Base-by-base conservation (phyloP, 2,888 invertebrate genomes). In the Tortrix viridana region DNA sequence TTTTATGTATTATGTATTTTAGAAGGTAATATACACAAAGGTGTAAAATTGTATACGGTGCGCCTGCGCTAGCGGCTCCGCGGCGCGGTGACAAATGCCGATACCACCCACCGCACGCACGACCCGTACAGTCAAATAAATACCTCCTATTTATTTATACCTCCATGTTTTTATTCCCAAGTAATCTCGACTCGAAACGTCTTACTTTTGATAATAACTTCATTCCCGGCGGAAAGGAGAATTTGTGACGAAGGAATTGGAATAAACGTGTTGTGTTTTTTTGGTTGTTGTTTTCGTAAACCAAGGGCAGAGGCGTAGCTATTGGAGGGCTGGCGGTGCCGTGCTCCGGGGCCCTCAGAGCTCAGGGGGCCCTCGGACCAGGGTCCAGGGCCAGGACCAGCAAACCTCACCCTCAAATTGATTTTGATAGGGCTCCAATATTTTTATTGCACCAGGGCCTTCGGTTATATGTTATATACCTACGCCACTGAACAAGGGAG, bases 101-200 rank as follows among this genome's bases (percentile, higher is more conserved):
- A 86, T 86, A 82, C 89, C 89, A 89, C 90, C 90, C 89, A 89
- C 85, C 68, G 77, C 79, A 86, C 85, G 80, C 82, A 82, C 86
- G 85, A 82, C 77, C 80, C 68, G 67, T 64, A 74, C 79, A 76
- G 76, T 77, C 81, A 79, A 87, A 89, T 87, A 89, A 85, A 88
- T 84, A 82, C 80, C 76, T 78, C 69, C 62, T 63, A 72, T 68
- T 69, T 75, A 74, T 79, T 78, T 79, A 77, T 81, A 81, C 79
- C 77, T 76, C 74, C 78, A 71, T 74, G 76, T 80, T 80, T 78
- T 78, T 77, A 76, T 81, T 79, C 80, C 77, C 79, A 23, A 50
- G 78, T 77, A 71, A 75, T 79, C 79, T 69, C 69, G 64, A 67
- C 60, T 61, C 60, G 62, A 69, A 69, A 75, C 71, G 69, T 74